phyloP scores from a whole-genome alignment of 2,888 invertebrate species.

The Synanthedon vespiformis region DNA sequence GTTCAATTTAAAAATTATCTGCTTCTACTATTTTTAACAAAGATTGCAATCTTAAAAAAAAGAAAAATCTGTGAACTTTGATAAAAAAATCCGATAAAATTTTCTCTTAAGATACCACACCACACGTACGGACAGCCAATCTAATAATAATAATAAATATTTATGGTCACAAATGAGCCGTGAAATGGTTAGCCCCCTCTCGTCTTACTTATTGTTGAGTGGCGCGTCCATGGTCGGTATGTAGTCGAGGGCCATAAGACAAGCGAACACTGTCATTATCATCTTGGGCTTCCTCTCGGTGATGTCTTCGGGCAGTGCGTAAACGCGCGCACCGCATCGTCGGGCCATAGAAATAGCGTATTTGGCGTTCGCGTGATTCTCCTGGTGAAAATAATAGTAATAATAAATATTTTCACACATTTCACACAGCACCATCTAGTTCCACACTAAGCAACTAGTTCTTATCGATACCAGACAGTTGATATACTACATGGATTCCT shows the following conservation, averaged over 20 bases:
- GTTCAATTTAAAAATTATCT: too few species aligned
- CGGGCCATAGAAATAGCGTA: constrained; percentile 99
- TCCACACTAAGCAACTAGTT: too few species aligned
- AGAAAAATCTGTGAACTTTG: too few species aligned
- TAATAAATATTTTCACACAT: too few species aligned
- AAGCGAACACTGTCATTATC: constrained; percentile 99
- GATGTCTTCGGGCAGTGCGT: constrained; percentile 98
- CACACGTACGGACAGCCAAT: neutral
- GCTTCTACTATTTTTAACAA: too few species aligned
- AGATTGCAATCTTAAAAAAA: too few species aligned
- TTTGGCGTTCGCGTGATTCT: constrained; percentile 96
- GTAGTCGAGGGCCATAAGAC: constrained; percentile 98
- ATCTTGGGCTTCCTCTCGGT: constrained; percentile 98
- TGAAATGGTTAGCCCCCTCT: too few species aligned
- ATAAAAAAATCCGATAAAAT: too few species aligned
- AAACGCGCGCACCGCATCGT: constrained; percentile 96
- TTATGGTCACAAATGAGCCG: too few species aligned
- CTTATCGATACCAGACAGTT: too few species aligned
- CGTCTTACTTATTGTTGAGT: constrained; percentile 32
- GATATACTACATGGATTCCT: too few species aligned
- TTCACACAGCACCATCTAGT: too few species aligned
- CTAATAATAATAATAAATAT: neutral
- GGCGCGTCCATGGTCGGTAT: constrained; percentile 86
- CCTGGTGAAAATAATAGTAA: constrained; percentile 74
- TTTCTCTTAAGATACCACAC: neutral